These are phyloP conservation scores for Otocyon megalotis DNA, from an alignment of 2,113 vertebrate species.

Conservation along the genomic window DNA sequence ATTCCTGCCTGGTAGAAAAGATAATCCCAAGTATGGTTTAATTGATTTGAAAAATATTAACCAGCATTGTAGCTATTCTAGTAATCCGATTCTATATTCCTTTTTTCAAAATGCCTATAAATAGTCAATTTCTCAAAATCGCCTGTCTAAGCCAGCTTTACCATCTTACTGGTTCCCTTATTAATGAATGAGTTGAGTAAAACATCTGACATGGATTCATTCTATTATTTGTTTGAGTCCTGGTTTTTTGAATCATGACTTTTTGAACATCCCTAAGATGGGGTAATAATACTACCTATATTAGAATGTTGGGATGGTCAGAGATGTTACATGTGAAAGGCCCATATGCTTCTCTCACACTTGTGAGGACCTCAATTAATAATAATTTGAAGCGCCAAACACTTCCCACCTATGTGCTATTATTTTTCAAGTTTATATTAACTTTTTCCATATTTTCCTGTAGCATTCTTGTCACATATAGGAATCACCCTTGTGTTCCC, in stretches of 20 bases:
- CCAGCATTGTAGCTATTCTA: background rate
- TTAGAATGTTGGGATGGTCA: background rate
- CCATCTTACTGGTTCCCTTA: background rate
- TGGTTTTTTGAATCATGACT: background rate
- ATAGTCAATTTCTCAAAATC: constrained; percentile 9
- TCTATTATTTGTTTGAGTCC: background rate
- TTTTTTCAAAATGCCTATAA: background rate
- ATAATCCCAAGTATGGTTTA: background rate
- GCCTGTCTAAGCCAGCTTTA: background rate
- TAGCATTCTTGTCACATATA: background rate
- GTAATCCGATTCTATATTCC: background rate
- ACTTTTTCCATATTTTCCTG: background rate
- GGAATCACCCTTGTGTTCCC: background rate
- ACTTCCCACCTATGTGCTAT: background rate
- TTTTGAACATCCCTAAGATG: background rate
- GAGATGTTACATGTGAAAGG: background rate
- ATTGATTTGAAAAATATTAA: constrained; percentile 28
- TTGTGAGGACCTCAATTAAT: background rate
- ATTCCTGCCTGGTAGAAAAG: background rate
- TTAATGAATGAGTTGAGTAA: background rate
- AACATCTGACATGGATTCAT: background rate
- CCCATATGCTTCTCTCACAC: background rate
- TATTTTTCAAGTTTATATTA: background rate
- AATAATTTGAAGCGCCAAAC: background rate
- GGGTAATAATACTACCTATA: background rate